Evolutionary conservation across 2,113 vertebrate genomes (phyloP), one percentile per base, ranked within the genome.

Genomic region (Gavialis gangeticus): DNA sequence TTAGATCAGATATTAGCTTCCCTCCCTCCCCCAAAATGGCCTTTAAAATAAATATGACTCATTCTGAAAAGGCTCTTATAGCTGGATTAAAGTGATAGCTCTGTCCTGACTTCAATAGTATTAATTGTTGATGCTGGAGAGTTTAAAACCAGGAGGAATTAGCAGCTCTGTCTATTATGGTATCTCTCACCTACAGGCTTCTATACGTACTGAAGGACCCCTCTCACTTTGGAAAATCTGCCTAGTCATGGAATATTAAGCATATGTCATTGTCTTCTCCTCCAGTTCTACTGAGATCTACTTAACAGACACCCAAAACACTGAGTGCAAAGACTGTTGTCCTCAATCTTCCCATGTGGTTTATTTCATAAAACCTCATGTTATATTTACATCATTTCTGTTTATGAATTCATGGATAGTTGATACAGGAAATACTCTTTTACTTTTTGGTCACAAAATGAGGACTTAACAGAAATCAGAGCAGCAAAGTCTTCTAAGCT

Each of bases 21-120:
- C 87, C 25, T 79, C 54, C 24, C 54, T 28, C 12, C 34, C 71
- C 71, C 87, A 93, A 95, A 97, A 87, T 87, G 81, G 69, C 37
- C 92, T 97, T 97, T 96, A 96, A 85, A 96, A 96, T 90, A 97
- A 89, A 90, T 62, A 55, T 97, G 97, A 97, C 91, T 96, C 97
- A 96, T 93, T 96, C 79, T 85, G 92, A 95, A 89, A 55, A 93
- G 84, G 93, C 90, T 91, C 81, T 91, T 94, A 78, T 63, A 91
- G 91, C 85, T 97, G 97, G 93, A 98, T 97, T 97, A 88, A 96
- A 92, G 84, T 94, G 83, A 90, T 93, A 89, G 92, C 93, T 91
- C 87, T 92, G 79, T 93, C 86, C 97, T 87, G 79, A 90, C 46
- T 57, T 95, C 87, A 95, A 18, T 60, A 88, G 71, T 86, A 95